These are phyloP conservation scores for Acholoe squamosa DNA, from an alignment of 2,888 invertebrate species.

Conservation along the genomic window DNA sequence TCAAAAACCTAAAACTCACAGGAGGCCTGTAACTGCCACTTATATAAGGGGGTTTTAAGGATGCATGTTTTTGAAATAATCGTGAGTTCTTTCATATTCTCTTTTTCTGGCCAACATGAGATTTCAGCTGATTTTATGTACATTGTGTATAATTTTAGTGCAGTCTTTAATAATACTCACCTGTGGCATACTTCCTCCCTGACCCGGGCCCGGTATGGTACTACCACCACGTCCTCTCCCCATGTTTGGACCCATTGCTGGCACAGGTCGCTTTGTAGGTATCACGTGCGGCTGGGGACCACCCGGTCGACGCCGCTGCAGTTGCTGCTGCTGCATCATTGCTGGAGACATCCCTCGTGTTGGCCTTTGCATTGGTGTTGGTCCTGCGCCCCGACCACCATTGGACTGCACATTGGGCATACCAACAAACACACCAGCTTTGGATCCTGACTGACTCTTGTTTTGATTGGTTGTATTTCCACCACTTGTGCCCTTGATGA, in stretches of 20 bases:
- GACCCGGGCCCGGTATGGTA: neutral
- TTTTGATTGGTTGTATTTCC: neutral
- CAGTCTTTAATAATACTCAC: neutral
- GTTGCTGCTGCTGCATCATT: neutral
- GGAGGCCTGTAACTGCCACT: no score
- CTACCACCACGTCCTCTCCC: neutral
- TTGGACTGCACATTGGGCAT: constrained; percentile 15
- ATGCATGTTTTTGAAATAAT: no score
- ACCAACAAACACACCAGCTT: constrained; percentile 28
- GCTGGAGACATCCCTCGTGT: constrained; percentile 6
- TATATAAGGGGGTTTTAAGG: no score
- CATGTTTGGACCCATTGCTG: neutral
- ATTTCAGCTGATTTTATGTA: no score
- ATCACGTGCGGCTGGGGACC: neutral
- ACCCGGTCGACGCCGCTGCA: constrained; percentile 5
- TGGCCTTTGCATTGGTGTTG: neutral
- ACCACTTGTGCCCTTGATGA: neutral
- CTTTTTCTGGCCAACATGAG: no score
- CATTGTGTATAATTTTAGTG: no score
- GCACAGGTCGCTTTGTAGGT: neutral
- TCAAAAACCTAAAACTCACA: no score
- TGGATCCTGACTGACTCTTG: constrained; percentile 31
- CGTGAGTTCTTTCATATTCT: no score
- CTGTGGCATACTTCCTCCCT: neutral
- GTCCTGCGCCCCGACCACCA: neutral